Percentiles rank a stretch among this genome's conserved stretches.
phyloP scores from a whole-genome alignment of 2,797 vertebrate species.

The Sebastes ruberrimus region DNA sequence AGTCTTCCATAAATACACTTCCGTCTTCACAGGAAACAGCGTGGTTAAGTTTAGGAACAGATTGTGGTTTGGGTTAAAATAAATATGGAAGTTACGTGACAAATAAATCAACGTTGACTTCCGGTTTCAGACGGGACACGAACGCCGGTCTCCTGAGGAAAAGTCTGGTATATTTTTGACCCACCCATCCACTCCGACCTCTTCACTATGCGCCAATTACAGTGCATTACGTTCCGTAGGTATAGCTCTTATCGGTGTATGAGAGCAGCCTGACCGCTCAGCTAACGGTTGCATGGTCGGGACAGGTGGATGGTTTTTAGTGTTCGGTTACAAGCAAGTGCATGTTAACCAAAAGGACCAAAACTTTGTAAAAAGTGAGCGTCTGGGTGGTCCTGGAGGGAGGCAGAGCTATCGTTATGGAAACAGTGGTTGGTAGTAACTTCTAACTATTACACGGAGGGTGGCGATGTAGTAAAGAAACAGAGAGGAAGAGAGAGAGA shows the following conservation, averaged over 20 bases:
- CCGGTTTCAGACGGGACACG: not conserved
- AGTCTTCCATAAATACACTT: too few species aligned
- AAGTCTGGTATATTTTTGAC: not conserved
- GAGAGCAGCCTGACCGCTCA: too few species aligned
- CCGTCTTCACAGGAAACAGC: too few species aligned
- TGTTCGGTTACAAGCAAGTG: not conserved
- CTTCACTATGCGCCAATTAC: too few species aligned
- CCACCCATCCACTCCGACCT: too few species aligned
- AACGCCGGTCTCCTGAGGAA: not conserved
- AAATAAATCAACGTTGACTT: not conserved
- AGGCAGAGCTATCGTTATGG: constrained; percentile 14
- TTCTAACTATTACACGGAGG: not conserved
- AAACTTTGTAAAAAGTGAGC: not conserved
- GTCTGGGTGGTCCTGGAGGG: constrained; percentile 62
- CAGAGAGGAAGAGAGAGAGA: not conserved
- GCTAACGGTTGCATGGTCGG: not conserved
- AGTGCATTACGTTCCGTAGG: too few species aligned
- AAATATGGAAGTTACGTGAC: not conserved
- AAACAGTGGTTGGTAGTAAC: constrained; percentile 26
- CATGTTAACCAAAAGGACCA: not conserved
- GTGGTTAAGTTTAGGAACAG: not conserved
- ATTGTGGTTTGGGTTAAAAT: not conserved
- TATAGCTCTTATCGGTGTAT: too few species aligned
- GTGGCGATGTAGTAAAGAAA: constrained; percentile 7
- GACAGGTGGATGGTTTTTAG: not conserved